Base-by-base conservation (phyloP, 2,797 vertebrate genomes). In the Onychomys torridus region DNA sequence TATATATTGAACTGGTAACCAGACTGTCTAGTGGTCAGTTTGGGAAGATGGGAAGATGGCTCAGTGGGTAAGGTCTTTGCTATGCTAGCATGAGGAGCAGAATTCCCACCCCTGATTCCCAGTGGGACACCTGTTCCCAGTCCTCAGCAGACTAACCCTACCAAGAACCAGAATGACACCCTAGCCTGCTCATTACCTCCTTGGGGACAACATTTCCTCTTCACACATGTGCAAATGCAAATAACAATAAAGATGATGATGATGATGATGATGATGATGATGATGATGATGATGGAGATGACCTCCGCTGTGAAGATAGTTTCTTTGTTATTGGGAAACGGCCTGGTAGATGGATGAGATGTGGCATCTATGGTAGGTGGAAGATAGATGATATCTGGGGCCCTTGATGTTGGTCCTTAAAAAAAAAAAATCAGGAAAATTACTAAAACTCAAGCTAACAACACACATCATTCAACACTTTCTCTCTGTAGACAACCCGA, bases 171-270 rank as follows among this genome's bases (percentile, higher is more conserved):
- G 17, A 73, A 63, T 29, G 25, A 61, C 25, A 40, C 23, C 40
- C 6, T 4, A 37, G 43, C 8, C 11, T 59, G 23, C 21, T 25
- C 19, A 75, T 92, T 55, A 78, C 37, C 46, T 81, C n/a, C 14
- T 25, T 13, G 3, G 37, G 14, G 6, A 2, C 17, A 25, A 40
- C 1, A 19, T 8, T 17, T 29, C 61, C n/a, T n/a, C 6, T 19
- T 69, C 2, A 11, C 32, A 6, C 0, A 49, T 8, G 27, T n/a
- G 14, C 6, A 32, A 0, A 37, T 12, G 12, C 11, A 8, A 61
- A 83, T 1, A 14, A 27, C 2, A 2, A 5, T 1, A 10, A 27
- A 2, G 29, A 7, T 5, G 34, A 27, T 0, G 19, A 57, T 0
- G 12, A 46, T 2, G 5, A 57, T 0, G 12, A 46, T 2, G 5